Evolutionary conservation across 2,888 invertebrate genomes (phyloP), one percentile per base, ranked within the genome.

Genomic region (Drosophila anomelani): DNA sequence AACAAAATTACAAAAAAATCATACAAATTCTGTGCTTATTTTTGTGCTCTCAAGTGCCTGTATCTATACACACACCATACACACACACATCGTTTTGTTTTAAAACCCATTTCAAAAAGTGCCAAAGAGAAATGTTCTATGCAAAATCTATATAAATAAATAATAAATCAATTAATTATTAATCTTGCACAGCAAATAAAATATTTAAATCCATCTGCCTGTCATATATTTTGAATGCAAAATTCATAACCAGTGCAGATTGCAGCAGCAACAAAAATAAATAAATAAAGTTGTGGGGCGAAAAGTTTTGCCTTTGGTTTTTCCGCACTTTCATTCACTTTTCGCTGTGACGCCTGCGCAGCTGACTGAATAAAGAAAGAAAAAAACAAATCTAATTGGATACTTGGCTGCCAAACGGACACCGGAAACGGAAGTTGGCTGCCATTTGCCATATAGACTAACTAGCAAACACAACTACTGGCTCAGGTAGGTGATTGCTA

Each of bases 291-390:
- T 68, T 56, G 41, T 26, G 51, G 23, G 23, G 51, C 47, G 36
- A 68, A 69, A 57, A 70, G 56, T 68, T 66, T 69, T 15, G 46
- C 55, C 49, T 36, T 47, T 68, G 68, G 51, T 23, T 67, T 66
- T 34, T 46, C 64, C 64, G 62, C 47, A 61, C 34, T 36, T 63
- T 47, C 47, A 23, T 36, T 43, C 41, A 36, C 54, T 41, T 47
- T 39, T 56, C 68, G 76, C 56, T 17, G 69, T 58, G 81, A 88
- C 86, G 86, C 84, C 78, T 86, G 84, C 83, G 88, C 83, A 85
- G 85, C 85, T 81, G 72, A 38, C 75, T 59, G 49, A 46, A 34
- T 60, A 75, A 15, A 32, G 8, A 17, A 20, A 34, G 9, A 34
- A 51, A 51, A 51, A 53, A 23, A 36, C 34, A 53, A 69, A 82